These are phyloP conservation scores for Petromus typicus DNA, from an alignment of 2,113 vertebrate species.

Conservation along the genomic window DNA sequence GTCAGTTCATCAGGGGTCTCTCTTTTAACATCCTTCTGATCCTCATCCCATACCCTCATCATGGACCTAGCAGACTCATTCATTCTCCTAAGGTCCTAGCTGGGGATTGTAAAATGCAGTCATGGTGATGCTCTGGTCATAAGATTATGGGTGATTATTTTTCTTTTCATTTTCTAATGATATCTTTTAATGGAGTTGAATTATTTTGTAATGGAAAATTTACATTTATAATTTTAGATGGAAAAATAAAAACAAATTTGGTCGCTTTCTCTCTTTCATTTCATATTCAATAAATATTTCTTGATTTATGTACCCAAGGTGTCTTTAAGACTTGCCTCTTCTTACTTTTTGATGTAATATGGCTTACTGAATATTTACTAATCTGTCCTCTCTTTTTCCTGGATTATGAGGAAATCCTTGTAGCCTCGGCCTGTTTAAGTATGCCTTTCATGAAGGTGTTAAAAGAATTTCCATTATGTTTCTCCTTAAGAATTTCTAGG, in stretches of 20 bases:
- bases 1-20: not conserved
- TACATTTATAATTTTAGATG: conserved; percentile 58
- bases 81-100: not conserved
- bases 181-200: not conserved
- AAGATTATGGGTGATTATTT: conserved; percentile 3
- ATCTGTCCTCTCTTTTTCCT: conserved; percentile 44
- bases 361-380: not conserved
- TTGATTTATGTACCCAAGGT: conserved; percentile 30
- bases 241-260: conserved; percentile 48
- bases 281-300: conserved; percentile 21
- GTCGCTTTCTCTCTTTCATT: conserved; percentile 40
- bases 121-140: not conserved
- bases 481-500: not conserved
- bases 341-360: not conserved
- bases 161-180: conserved; percentile 60
- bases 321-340: not conserved
- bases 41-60: not conserved
- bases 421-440: not conserved
- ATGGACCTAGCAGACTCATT: not conserved
- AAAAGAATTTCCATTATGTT: not conserved
- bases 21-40: not conserved
- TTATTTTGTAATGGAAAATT: conserved; percentile 60
- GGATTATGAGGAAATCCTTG: not conserved
- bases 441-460: not conserved
- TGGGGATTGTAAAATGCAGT: not conserved